Percentiles rank a stretch among this genome's conserved stretches.
Conservation (phyloP, 2,888 invertebrate species). For the Camponotus fellah region DNA sequence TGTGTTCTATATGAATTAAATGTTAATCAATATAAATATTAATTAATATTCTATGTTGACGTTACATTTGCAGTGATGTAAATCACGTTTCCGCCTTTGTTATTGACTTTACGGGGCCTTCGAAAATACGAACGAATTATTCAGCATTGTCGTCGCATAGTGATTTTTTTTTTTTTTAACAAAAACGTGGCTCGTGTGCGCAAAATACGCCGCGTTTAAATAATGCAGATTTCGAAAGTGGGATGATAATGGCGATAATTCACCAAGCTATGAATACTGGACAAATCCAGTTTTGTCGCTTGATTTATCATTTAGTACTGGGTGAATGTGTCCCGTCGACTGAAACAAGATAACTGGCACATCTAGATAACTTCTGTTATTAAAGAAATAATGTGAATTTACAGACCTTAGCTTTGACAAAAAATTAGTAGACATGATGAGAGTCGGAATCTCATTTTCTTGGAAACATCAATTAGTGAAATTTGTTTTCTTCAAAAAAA, state of each 20-base stretch:
- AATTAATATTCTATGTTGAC: constrained; percentile 4
- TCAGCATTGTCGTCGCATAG: not conserved
- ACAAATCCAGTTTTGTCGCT: not conserved
- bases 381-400: not conserved
- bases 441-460: constrained; percentile 8
- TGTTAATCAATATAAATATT: too few species aligned
- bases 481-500: not conserved
- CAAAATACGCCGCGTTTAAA: constrained; percentile 1
- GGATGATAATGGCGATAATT: constrained; percentile 32
- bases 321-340: not conserved
- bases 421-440: not conserved
- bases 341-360: constrained; percentile 12
- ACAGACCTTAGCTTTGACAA: not conserved
- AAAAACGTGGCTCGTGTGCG: constrained; percentile 2
- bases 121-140: not conserved
- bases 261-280: constrained; percentile 9
- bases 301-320: constrained; percentile 10
- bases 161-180: not conserved
- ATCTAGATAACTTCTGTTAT: not conserved
- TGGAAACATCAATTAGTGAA: not conserved
- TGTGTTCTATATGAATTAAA: constrained; percentile 7
- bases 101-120: not conserved
- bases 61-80: constrained; percentile 9
- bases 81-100: constrained; percentile 23
- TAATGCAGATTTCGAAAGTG: constrained; percentile 28